These are phyloP conservation scores for Hydrotaea cyrtoneurina DNA, from an alignment of 2,888 invertebrate genomes.

Conservation along the genomic window DNA sequence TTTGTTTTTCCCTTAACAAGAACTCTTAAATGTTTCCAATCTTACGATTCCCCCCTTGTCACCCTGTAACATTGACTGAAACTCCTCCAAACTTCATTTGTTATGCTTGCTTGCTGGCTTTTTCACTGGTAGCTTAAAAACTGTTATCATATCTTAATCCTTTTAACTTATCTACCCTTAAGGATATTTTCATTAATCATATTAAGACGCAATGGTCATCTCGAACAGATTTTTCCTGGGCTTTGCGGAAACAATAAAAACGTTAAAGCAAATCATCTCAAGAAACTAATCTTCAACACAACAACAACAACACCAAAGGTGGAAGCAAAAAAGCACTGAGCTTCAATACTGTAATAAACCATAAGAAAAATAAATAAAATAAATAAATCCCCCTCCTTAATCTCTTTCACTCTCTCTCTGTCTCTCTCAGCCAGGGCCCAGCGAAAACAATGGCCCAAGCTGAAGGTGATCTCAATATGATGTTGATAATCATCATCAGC, in stretches of 20 bases:
- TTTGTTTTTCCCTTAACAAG: no score
- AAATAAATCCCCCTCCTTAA: constrained; percentile 1
- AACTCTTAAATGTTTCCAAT: no score
- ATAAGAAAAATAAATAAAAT: constrained; percentile 22
- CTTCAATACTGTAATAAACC: constrained; percentile 4
- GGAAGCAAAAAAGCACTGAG: background rate
- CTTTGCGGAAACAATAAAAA: background rate
- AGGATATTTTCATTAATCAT: constrained; percentile 47
- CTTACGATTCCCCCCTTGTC: no score
- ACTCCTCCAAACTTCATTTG: background rate
- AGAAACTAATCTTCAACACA: background rate
- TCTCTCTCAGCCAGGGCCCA: background rate
- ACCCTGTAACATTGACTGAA: no score
- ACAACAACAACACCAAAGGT: background rate
- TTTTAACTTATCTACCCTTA: constrained; percentile 61
- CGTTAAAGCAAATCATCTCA: background rate
- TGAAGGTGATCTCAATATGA: constrained; percentile 42
- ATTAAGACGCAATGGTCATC: constrained; percentile 17
- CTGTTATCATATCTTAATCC: constrained; percentile 51
- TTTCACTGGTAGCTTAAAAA: background rate
- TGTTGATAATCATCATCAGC: constrained; percentile 33
- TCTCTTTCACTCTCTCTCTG: background rate
- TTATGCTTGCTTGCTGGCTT: background rate
- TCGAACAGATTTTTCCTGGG: background rate
- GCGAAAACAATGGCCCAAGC: constrained; percentile 28